Evolutionary conservation across 1,140 invertebrate species (phyloP), one percentile per base, ranked within the genome.

Genomic region (Harpegnathos saltator): DNA sequence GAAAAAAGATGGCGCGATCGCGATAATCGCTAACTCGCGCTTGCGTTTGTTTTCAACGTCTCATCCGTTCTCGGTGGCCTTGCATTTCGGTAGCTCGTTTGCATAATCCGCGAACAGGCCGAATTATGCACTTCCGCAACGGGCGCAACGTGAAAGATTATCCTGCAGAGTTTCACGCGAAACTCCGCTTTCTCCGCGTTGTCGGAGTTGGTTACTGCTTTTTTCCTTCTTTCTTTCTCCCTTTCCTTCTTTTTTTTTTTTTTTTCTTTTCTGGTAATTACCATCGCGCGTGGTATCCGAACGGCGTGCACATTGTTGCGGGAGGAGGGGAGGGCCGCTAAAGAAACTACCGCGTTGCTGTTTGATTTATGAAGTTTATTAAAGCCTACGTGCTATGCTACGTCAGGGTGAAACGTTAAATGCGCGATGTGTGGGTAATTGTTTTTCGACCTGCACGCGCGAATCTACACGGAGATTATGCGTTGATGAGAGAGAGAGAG

Each of bases 111-210:
- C 63, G 50, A 78, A 78, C 75, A 78, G 75, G 29, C 29, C 50
- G 22, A 78, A 78, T 78, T 78, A 78, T 78, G 63, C 75, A 78
- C 75, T 78, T 69, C 84, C 77, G 66, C 84, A n/a, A n/a, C 38
- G 48, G 48, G 24, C 29, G 69, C 77, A 68, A 52, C 38, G 71
- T 78, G 63, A 58, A 73, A 82, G 86, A 88, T 88, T 88, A 87
- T 85, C 75, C 81, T 87, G 78, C 85, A 59, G 66, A 56, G 74
- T 83, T 74, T 74, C 75, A n/a, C 69, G 59, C 66, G 59, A 69
- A 88, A 86, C 82, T 81, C 66, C 58, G 48, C 73, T 73, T 78
- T 72, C 65, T 56, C 84, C 33, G 65, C n/a, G n/a, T n/a, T 38
- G 63, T 78, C 63, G 19, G 75, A 56, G 75, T 54, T 77, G 48